These are phyloP conservation scores for Therioaphis trifolii DNA, from an alignment of 2,888 invertebrate genomes.

Conservation along the genomic window DNA sequence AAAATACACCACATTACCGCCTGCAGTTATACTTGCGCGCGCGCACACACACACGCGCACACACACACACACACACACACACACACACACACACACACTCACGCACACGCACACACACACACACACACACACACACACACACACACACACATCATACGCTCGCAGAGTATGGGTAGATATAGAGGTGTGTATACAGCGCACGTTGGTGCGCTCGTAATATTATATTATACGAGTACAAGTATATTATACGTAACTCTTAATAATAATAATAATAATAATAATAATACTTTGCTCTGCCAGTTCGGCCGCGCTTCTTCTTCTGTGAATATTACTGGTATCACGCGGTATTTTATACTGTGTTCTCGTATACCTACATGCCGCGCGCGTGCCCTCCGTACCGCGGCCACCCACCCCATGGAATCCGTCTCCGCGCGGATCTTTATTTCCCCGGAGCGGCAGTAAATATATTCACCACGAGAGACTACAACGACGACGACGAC, in stretches of 20 bases:
- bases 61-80: neutral
- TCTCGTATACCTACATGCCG: too few species aligned
- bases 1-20: slow-evolving; percentile 18
- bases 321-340: neutral
- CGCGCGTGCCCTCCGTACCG: neutral
- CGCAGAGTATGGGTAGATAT: too few species aligned
- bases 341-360: too few species aligned
- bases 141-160: neutral
- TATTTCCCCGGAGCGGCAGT: too few species aligned
- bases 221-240: slow-evolving; percentile 40
- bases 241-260: slow-evolving; percentile 41
- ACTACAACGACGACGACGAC: neutral
- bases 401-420: neutral
- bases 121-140: neutral
- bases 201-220: slow-evolving; percentile 39
- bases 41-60: neutral
- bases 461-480: slow-evolving; percentile 13
- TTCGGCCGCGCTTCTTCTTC: neutral
- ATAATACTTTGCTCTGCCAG: slow-evolving; percentile 13
- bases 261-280: too few species aligned
- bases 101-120: neutral
- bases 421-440: too few species aligned
- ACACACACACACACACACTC: neutral
- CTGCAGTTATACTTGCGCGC: slow-evolving; percentile 21
- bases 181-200: neutral